Conservation (phyloP, 1,140 invertebrate species). For the Antheraea mylitta region DNA sequence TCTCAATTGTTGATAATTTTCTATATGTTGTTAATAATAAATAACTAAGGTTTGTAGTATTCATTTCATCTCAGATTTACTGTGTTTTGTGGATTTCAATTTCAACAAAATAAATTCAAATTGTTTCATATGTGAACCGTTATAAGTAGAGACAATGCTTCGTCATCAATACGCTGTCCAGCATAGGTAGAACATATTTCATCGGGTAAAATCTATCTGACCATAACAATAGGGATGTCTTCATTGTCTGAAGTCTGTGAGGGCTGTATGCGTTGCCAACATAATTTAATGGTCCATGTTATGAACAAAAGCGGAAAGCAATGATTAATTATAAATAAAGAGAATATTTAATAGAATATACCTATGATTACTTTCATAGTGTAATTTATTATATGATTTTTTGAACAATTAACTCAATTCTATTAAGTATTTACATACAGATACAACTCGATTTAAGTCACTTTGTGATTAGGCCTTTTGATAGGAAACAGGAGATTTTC, state of each 20-base stretch:
- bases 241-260: conserved; percentile 60
- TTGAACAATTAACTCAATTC: too few species aligned
- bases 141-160: neutral
- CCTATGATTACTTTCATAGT: too few species aligned
- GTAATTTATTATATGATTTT: too few species aligned
- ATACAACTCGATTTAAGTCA: too few species aligned
- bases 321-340: neutral
- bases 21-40: too few species aligned
- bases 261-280: conserved; percentile 51
- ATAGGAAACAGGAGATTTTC: too few species aligned
- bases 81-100: neutral
- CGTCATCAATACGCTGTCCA: conserved; percentile 1
- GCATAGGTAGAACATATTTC: conserved; percentile 21
- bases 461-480: too few species aligned
- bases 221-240: conserved; percentile 59
- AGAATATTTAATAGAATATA: too few species aligned
- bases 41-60: too few species aligned
- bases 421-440: too few species aligned
- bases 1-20: too few species aligned
- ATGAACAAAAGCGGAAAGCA: conserved; percentile 7
- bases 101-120: neutral
- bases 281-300: conserved; percentile 32
- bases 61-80: too few species aligned
- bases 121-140: neutral
- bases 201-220: conserved; percentile 55